Conservation (phyloP, 2,113 vertebrate species). For the Tautogolabrus adspersus region DNA sequence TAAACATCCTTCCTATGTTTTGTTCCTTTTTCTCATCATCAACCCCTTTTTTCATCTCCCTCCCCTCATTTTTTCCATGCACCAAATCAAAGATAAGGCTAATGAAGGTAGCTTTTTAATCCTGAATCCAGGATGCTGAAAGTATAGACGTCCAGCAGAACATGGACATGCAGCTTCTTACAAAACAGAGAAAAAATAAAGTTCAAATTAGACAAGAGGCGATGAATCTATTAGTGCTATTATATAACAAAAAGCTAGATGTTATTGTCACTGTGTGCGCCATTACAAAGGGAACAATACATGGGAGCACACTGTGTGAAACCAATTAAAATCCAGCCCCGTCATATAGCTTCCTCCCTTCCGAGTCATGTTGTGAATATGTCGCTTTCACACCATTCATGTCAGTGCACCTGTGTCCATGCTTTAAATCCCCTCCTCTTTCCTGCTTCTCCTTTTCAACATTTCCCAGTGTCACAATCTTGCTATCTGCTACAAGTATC, state of each 20-base stretch:
- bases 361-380: constrained; percentile 71
- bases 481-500: constrained; percentile 64
- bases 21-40: constrained; percentile 54
- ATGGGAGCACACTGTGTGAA: constrained; percentile 69
- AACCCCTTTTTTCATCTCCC: constrained; percentile 31
- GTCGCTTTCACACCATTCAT: constrained; percentile 68
- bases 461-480: constrained; percentile 60
- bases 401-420: constrained; percentile 72
- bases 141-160: constrained; percentile 18
- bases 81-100: constrained; percentile 69
- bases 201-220: constrained; percentile 69
- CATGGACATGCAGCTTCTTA: constrained; percentile 34
- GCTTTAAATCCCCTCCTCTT: constrained; percentile 58
- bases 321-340: constrained; percentile 78
- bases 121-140: constrained; percentile 31
- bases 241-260: constrained; percentile 76
- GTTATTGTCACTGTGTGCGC: constrained; percentile 71
- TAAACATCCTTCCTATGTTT: constrained; percentile 47
- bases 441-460: constrained; percentile 52
- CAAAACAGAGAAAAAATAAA: constrained; percentile 39
- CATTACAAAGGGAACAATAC: constrained; percentile 76
- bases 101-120: constrained; percentile 73
- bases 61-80: constrained; percentile 20
- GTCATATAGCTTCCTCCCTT: constrained; percentile 71
- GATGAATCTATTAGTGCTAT: constrained; percentile 74